These are phyloP conservation scores for Lasioglossum pauxillum DNA, from an alignment of 2,888 invertebrate genomes.

Conservation along the genomic window DNA sequence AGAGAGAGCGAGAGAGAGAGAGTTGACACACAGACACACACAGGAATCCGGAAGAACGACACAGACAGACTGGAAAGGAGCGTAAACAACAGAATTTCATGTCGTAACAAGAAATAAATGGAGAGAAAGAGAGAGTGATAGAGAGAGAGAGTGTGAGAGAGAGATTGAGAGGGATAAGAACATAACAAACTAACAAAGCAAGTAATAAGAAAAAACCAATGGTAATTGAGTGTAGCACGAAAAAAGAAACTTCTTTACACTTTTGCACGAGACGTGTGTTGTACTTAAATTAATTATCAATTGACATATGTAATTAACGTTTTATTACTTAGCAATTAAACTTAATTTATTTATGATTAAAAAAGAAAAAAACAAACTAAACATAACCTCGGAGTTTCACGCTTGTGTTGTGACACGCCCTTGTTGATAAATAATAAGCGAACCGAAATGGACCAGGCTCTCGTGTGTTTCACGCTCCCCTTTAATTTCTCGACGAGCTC, in stretches of 20 bases:
- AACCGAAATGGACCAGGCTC: conserved; percentile 5
- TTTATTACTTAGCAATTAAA: conserved; percentile 84
- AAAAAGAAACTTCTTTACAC: conserved; percentile 83
- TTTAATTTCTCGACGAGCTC: conserved; percentile 29
- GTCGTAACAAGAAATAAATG: conserved; percentile 5
- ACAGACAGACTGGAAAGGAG: neutral
- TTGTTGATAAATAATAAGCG: conserved; percentile 59
- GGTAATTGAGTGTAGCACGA: conserved; percentile 84
- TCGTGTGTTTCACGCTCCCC: conserved; percentile 37
- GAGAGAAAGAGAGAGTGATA: neutral
- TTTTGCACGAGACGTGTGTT: conserved; percentile 85
- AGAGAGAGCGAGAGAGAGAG: neutral
- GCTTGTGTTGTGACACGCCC: conserved; percentile 76
- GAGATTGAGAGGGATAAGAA: conserved; percentile 34
- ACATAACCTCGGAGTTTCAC: conserved; percentile 63
- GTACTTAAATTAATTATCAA: conserved; percentile 81
- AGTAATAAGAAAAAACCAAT: conserved; percentile 55
- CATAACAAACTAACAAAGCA: conserved; percentile 56
- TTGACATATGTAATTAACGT: conserved; percentile 83
- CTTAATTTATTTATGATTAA: conserved; percentile 83
- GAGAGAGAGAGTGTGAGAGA: neutral
- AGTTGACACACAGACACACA: conserved; percentile 49
- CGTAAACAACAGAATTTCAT: neutral
- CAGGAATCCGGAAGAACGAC: neutral
- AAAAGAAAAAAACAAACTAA: conserved; percentile 10